Evolutionary conservation across 2,888 invertebrate genomes (phyloP), one percentile per base, ranked within the genome.

Genomic region (Drosophila planitibia): DNA sequence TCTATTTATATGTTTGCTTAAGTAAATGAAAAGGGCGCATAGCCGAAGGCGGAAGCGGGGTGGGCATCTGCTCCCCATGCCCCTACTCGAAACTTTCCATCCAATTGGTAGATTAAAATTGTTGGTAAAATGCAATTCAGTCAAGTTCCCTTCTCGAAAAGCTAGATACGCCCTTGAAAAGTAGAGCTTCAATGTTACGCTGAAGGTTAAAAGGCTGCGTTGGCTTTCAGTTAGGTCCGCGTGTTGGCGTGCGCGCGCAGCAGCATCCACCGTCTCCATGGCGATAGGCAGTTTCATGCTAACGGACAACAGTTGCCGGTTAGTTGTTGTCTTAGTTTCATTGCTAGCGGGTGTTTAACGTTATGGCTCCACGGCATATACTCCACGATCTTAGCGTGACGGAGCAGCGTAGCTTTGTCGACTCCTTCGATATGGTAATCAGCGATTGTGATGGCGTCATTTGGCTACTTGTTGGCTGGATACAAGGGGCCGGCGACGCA

Each of bases 371-470:
- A 3, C 84, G 89, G 39, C 91, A 91, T 68, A 91, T 91, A 66
- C 81, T 91, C 10, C 9, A 57, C 25, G 77, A 91, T 30, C 82
- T 92, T 1, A 90, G 81, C 55, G 60, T 74, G 14, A 73, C 83
- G 58, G 92, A 93, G 82, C 82, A 93, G 71, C 81, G 81, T 41
- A 73, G 83, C 41, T 94, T 94, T 66, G 69, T 95, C 2, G 89
- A 94, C 58, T 94, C 94, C 37, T 94, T 95, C 72, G 95, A 95
- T 81, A 93, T 93, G 52, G 93, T 95, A 60, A 91, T 95, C 53
- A 94, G 94, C 62, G 95, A 95, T 81, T 95, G 95, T 84, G 95
- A 95, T 91, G 95, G 95, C 9, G 95, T 95, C 2, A 69, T 95
- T 16, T 94, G 94, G 94, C 51, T 91, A 44, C 47, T 92, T 1